Conservation (phyloP, 2,797 vertebrate genomes). For the Hapalemur alaotrensis region DNA sequence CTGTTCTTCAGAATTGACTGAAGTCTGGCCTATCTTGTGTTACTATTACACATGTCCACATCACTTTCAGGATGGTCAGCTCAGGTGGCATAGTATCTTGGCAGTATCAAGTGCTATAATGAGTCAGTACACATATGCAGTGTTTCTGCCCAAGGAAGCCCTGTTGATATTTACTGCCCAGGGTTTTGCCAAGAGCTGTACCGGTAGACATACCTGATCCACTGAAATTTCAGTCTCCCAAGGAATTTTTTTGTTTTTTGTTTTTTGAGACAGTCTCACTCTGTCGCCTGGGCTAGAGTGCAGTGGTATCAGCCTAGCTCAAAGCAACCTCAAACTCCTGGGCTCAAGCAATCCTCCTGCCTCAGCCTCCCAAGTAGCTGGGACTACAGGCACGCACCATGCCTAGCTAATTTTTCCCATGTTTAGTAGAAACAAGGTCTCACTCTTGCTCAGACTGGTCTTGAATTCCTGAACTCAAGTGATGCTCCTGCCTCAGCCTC, state of each 20-base stretch:
- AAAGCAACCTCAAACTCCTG: too few species aligned
- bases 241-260: not conserved
- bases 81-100: not conserved
- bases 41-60: not conserved
- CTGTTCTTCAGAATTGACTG: not conserved
- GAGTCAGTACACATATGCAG: accelerated
- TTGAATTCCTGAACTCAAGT: too few species aligned
- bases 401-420: too few species aligned
- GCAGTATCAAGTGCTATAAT: not conserved
- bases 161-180: not conserved
- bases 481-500: too few species aligned
- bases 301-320: too few species aligned
- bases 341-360: too few species aligned
- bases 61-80: not conserved
- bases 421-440: too few species aligned
- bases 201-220: not conserved
- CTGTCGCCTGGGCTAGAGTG: too few species aligned
- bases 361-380: too few species aligned
- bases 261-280: too few species aligned
- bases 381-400: too few species aligned
- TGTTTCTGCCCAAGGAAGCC: not conserved
- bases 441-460: too few species aligned
- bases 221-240: not conserved
- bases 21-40: not conserved
- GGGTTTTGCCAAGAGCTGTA: not conserved